Conservation (phyloP, 2,113 vertebrate species). For the Morone saxatilis region DNA sequence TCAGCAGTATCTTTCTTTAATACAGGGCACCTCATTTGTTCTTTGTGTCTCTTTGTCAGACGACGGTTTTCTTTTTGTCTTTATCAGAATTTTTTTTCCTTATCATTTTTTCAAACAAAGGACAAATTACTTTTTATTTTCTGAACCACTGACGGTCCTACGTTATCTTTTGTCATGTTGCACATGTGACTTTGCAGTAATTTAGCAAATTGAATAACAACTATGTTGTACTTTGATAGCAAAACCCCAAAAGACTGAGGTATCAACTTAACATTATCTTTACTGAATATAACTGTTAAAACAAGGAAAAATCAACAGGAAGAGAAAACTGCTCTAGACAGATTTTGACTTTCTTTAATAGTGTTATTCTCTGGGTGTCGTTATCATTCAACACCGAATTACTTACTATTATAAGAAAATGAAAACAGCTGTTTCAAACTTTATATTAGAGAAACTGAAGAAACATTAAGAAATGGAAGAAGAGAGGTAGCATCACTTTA, state of each 20-base stretch:
- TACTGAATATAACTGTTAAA: conserved; percentile 25
- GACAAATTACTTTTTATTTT: conserved; percentile 43
- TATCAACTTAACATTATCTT: conserved; percentile 27
- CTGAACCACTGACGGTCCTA: conserved; percentile 4
- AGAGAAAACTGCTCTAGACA: background rate
- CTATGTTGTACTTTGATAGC: conserved; percentile 10
- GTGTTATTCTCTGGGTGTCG: background rate
- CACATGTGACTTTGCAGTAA: conserved; percentile 5
- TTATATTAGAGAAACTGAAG: background rate
- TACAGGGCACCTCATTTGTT: conserved; percentile 52
- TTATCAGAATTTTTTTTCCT: conserved; percentile 11
- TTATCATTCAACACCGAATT: background rate
- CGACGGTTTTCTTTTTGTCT: conserved; percentile 1
- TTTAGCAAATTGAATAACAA: conserved; percentile 12
- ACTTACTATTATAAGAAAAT: background rate
- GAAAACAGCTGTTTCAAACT: background rate
- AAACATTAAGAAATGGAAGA: background rate
- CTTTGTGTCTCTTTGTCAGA: conserved; percentile 40
- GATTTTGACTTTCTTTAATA: background rate
- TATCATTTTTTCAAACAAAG: conserved; percentile 40
- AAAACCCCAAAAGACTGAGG: conserved; percentile 1
- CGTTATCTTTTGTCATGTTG: conserved; percentile 29
- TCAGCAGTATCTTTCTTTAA: conserved; percentile 32
- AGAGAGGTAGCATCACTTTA: background rate
- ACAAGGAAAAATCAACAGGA: conserved; percentile 18